These are phyloP conservation scores for Lateolabrax maculatus DNA, from an alignment of 2,797 vertebrate genomes.

Conservation along the genomic window DNA sequence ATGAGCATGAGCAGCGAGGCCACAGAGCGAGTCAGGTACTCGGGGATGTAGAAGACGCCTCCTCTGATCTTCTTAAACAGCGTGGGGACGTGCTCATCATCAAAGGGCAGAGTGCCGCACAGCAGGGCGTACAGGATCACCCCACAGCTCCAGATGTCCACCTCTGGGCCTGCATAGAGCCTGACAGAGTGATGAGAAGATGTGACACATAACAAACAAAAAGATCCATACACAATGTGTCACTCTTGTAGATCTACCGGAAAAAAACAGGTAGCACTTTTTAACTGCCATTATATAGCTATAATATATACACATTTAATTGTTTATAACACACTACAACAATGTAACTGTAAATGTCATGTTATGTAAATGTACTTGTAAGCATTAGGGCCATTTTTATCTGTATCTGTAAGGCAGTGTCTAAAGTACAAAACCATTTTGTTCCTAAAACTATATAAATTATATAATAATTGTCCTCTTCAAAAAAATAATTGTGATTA, in stretches of 20 bases:
- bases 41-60: slow-evolving; percentile 98
- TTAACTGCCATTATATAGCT: background rate
- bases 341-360: background rate
- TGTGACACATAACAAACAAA: background rate
- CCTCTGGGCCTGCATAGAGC: slow-evolving; percentile 97
- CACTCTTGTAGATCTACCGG: background rate
- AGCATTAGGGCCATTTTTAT: no score
- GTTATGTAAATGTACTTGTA: background rate
- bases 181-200: slow-evolving; percentile 73
- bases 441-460: no score
- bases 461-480: background rate
- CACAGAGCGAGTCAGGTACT: slow-evolving; percentile 94
- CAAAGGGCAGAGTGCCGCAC: slow-evolving; percentile 98
- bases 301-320: background rate
- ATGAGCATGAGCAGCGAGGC: slow-evolving; percentile 96
- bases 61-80: slow-evolving; percentile 99
- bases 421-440: background rate
- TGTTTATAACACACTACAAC: background rate
- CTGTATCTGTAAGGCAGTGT: no score
- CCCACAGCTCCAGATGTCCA: slow-evolving; percentile 99
- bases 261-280: background rate
- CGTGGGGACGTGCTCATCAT: slow-evolving; percentile 97
- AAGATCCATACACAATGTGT: background rate
- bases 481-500: background rate
- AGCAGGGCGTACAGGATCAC: slow-evolving; percentile 98